Evolutionary conservation across 2,797 vertebrate genomes (phyloP).

Genomic region (Microchirus variegatus): DNA sequence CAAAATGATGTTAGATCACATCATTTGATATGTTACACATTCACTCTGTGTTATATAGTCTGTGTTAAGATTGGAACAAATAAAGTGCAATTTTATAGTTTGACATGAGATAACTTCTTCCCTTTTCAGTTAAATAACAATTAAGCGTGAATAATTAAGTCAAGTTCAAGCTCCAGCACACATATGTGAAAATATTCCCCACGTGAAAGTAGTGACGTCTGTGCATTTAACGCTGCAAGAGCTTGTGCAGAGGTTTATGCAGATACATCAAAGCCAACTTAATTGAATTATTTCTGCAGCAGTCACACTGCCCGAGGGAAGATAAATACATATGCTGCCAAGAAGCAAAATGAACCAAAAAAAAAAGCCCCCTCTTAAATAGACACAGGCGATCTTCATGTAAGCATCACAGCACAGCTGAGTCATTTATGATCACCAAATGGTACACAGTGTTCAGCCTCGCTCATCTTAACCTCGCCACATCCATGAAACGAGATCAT

Average conservation of each 20-base stretch:
- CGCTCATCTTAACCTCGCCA: constrained; percentile 37
- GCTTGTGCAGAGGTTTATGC: neutral
- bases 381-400: constrained; percentile 27
- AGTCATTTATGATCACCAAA: constrained; percentile 55
- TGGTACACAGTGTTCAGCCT: constrained; percentile 39
- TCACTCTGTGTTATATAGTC: too few species aligned
- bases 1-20: too few species aligned
- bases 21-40: too few species aligned
- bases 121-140: too few species aligned
- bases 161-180: neutral
- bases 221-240: neutral
- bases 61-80: too few species aligned
- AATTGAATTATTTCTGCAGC: constrained; percentile 23
- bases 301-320: constrained; percentile 18
- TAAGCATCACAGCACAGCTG: constrained; percentile 41
- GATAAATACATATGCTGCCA: constrained; percentile 17
- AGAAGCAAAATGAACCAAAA: constrained; percentile 11
- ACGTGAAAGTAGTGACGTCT: neutral
- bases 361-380: constrained; percentile 32
- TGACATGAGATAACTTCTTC: too few species aligned
- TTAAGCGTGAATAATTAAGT: too few species aligned
- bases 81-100: too few species aligned
- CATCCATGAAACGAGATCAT: constrained; percentile 36
- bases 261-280: constrained; percentile 17
- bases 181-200: neutral